Percentiles rank a stretch among this genome's conserved stretches.
Evolutionary conservation across 1,140 invertebrate species (phyloP).

Genomic region (Rhyacophila brunnea): DNA sequence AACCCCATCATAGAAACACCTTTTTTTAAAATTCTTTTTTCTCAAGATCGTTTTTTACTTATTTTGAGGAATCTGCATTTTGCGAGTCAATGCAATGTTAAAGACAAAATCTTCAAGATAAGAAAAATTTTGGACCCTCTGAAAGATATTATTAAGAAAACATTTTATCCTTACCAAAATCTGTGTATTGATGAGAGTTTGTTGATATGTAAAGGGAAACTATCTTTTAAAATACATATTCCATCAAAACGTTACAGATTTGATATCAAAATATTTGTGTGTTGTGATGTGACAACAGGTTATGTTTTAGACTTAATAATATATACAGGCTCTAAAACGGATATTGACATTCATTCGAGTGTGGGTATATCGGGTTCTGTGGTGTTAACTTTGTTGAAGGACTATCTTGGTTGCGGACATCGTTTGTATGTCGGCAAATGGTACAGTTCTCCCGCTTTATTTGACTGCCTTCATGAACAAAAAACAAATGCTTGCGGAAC

Average conservation of each 20-base stretch:
- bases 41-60: too few species aligned
- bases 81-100: too few species aligned
- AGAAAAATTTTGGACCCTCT: not conserved
- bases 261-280: slow-evolving; percentile 8
- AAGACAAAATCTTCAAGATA: not conserved
- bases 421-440: slow-evolving; percentile 1
- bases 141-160: not conserved
- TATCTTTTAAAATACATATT: not conserved
- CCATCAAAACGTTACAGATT: not conserved
- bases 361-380: not conserved
- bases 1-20: too few species aligned
- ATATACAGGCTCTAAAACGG: slow-evolving; percentile 1
- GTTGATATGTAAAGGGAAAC: too few species aligned
- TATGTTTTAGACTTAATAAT: slow-evolving; percentile 4
- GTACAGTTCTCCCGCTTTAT: not conserved
- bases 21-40: too few species aligned
- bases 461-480: slow-evolving; percentile 1
- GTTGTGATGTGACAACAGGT: not conserved
- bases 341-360: not conserved
- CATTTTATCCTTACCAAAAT: not conserved
- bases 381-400: slow-evolving; percentile 4
- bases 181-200: too few species aligned
- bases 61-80: too few species aligned
- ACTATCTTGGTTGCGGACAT: slow-evolving; percentile 7
- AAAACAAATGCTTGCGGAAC: slow-evolving; percentile 12